A percentile compares a stretch with the other conserved stretches of the same genome.
phyloP scores from a whole-genome alignment of 2,888 invertebrate genomes.

The Vanessa cardui region DNA sequence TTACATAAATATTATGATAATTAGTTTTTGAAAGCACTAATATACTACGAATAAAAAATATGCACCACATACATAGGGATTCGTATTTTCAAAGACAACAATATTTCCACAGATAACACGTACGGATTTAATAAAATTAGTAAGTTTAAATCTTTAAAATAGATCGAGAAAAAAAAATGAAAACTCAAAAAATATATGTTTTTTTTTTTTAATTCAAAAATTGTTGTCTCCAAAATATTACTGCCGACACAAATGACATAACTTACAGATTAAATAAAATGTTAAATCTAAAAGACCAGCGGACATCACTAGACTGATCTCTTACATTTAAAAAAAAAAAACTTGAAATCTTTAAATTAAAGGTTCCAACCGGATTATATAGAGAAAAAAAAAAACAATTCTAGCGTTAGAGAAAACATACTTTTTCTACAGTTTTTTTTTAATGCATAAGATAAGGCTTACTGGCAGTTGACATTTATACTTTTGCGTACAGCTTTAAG shows the following conservation, averaged over 20 bases:
- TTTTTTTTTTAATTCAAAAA: slow-evolving; percentile 25
- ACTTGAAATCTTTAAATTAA: not conserved
- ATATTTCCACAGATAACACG: slow-evolving; percentile 25
- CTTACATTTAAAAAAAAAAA: slow-evolving; percentile 28
- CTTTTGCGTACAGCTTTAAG: not conserved
- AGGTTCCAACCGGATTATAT: slow-evolving; percentile 20
- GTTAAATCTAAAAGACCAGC: slow-evolving; percentile 44
- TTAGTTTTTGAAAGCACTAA: slow-evolving; percentile 39
- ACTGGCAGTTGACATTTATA: slow-evolving; percentile 10
- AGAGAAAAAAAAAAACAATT: not conserved
- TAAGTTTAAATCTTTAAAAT: not conserved
- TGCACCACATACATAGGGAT: slow-evolving; percentile 47
- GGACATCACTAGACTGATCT: slow-evolving; percentile 36
- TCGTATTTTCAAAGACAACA: slow-evolving; percentile 46
- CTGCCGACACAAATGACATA: slow-evolving; percentile 47
- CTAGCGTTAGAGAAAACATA: not conserved
- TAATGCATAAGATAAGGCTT: slow-evolving; percentile 16
- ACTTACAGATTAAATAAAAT: slow-evolving; percentile 32
- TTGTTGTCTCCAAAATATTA: slow-evolving; percentile 47
- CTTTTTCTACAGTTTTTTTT: not conserved
- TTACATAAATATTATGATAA: slow-evolving; percentile 42
- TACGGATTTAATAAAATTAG: slow-evolving; percentile 21
- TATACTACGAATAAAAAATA: slow-evolving; percentile 43
- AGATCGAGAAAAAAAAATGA: not conserved
- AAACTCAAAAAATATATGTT: not conserved